Conservation (phyloP, 1,140 invertebrate genomes). For the Pachypsylla venusta region DNA sequence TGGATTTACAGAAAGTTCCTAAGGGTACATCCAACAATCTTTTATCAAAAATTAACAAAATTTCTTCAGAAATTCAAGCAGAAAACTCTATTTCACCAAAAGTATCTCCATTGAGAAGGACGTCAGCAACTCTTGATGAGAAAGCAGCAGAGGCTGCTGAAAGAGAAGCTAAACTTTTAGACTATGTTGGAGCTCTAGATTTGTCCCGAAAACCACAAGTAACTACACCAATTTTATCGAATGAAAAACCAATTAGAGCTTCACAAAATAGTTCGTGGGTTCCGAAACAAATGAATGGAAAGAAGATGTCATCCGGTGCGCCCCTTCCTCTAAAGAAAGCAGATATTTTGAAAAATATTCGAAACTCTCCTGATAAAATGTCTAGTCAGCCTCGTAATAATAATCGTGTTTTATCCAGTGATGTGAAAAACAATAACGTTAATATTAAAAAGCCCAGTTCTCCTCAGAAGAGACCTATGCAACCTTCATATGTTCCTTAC, state of each 20-base stretch:
- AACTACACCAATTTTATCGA: slow-evolving; percentile 2
- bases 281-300: slow-evolving; percentile 1
- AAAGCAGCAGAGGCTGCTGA: neutral
- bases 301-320: neutral
- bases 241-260: slow-evolving; percentile 2
- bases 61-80: neutral
- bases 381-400: neutral
- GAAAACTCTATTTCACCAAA: neutral
- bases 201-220: slow-evolving; percentile 5
- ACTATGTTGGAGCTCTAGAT: slow-evolving; percentile 11
- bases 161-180: slow-evolving; percentile 7
- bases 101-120: slow-evolving; percentile 15
- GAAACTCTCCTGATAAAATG: neutral
- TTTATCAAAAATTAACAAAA: slow-evolving; percentile 14
- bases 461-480: neutral
- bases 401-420: neutral
- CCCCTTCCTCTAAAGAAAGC: neutral
- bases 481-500: neutral
- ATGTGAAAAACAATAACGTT: neutral
- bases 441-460: neutral
- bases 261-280: neutral
- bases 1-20: neutral
- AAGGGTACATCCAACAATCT: neutral
- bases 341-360: neutral
- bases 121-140: slow-evolving; percentile 3